These are phyloP conservation scores for Leuciscus waleckii DNA, from an alignment of 2,797 vertebrate species.

Conservation along the genomic window DNA sequence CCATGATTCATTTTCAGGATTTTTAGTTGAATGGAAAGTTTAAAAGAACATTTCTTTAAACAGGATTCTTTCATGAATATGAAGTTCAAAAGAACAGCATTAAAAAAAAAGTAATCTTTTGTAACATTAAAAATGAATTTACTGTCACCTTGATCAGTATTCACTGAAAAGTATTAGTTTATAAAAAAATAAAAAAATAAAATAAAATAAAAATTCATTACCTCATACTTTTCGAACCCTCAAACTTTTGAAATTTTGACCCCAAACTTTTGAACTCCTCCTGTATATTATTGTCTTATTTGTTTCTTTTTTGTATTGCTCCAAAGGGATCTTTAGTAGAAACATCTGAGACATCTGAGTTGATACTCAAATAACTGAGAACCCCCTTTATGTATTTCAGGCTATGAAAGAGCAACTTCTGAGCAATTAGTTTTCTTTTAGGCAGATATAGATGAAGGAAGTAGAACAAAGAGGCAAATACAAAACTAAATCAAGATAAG, in stretches of 20 bases:
- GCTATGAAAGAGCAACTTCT: not conserved
- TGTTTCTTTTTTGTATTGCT: not conserved
- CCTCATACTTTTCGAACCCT: too few species aligned
- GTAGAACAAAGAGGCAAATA: not conserved
- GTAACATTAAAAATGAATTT: not conserved
- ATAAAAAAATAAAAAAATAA: too few species aligned
- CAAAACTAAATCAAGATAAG: constrained; percentile 29
- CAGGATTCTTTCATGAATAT: not conserved
- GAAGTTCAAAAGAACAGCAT: not conserved
- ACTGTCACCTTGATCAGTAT: not conserved
- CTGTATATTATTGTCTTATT: not conserved
- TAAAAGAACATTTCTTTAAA: too few species aligned
- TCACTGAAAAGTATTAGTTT: not conserved
- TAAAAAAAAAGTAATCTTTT: not conserved
- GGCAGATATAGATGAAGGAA: not conserved
- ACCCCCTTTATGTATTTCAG: not conserved
- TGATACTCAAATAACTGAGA: not conserved
- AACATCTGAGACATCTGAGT: not conserved
- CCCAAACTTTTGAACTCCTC: not conserved
- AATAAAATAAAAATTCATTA: not conserved
- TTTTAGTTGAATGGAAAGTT: too few species aligned
- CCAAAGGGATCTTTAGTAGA: not conserved
- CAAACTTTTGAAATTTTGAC: not conserved
- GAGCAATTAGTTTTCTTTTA: not conserved
- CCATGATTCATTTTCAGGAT: too few species aligned